Evolutionary conservation across 2,113 vertebrate species (phyloP).

Genomic region (Pipa parva): DNA sequence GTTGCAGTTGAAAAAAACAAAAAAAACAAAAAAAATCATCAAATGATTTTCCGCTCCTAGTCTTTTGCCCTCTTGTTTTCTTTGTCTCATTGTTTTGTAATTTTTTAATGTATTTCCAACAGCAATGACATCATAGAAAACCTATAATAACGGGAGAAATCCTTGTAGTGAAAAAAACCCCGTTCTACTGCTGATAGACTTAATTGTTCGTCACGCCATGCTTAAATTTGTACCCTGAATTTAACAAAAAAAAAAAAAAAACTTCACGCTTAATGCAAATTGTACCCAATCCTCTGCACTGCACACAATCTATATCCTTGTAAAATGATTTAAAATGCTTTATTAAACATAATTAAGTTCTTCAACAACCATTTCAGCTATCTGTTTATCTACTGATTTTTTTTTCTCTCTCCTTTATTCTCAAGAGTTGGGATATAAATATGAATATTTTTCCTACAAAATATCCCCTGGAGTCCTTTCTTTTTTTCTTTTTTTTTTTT

Average conservation of each 20-base stretch:
- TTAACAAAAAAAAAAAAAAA: constrained; percentile 28
- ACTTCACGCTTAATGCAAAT: constrained; percentile 16
- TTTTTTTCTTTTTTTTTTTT: constrained; percentile 10
- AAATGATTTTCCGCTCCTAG: too few relatives aligned
- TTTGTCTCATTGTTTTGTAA: not conserved
- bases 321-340: constrained; percentile 28
- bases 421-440: constrained; percentile 22
- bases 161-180: constrained; percentile 11
- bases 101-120: constrained; percentile 35
- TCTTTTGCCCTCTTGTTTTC: not conserved
- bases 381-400: constrained; percentile 4
- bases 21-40: not conserved
- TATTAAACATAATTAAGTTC: constrained; percentile 31
- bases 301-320: constrained; percentile 16
- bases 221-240: constrained; percentile 27
- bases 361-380: constrained; percentile 22
- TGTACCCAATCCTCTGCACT: constrained; percentile 18
- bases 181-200: constrained; percentile 4
- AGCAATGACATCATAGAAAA: constrained; percentile 14
- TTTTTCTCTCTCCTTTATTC: constrained; percentile 16
- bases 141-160: constrained; percentile 4
- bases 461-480: constrained; percentile 15
- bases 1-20: not conserved
- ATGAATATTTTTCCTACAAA: constrained; percentile 28
- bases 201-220: constrained; percentile 14